phyloP scores from a whole-genome alignment of 2,888 invertebrate genomes.

The Epiperipatus broadwayi region DNA sequence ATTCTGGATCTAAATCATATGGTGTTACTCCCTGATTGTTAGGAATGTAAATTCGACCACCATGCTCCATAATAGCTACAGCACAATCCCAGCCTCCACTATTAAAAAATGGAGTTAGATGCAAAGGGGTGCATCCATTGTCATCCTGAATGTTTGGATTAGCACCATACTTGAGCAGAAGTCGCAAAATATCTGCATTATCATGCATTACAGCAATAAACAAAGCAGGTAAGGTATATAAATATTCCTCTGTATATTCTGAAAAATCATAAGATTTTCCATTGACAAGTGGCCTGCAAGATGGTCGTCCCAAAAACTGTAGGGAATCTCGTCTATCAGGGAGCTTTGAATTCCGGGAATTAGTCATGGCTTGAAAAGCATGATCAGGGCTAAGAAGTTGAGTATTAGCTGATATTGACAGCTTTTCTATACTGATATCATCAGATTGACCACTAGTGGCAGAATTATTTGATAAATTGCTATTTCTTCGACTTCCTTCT shows the following conservation, averaged over 20 bases:
- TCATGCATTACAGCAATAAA: slow-evolving; percentile 37
- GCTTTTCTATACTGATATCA: no score
- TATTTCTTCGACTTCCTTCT: no score
- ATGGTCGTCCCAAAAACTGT: no score
- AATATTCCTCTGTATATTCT: slow-evolving; percentile 34
- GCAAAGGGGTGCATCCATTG: slow-evolving; percentile 38
- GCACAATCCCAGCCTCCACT: slow-evolving; percentile 36
- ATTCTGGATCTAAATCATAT: slow-evolving; percentile 35
- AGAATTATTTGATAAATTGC: no score
- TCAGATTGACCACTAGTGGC: no score
- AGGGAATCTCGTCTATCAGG: no score
- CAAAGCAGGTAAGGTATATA: slow-evolving; percentile 38
- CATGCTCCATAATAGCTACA: slow-evolving; percentile 33
- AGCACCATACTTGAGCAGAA: slow-evolving; percentile 38
- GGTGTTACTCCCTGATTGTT: slow-evolving; percentile 36
- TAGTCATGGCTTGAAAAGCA: no score
- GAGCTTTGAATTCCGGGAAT: no score
- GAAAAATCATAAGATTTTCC: slow-evolving; percentile 18
- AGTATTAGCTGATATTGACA: no score
- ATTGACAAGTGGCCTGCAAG: not conserved
- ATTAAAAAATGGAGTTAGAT: slow-evolving; percentile 37
- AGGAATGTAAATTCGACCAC: slow-evolving; percentile 30
- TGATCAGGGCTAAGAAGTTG: no score
- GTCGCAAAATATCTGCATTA: slow-evolving; percentile 34
- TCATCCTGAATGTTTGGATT: slow-evolving; percentile 33